Percentiles rank a stretch among this genome's conserved stretches.
phyloP scores from a whole-genome alignment of 2,888 invertebrate genomes.

The Lepidonotus clava region DNA sequence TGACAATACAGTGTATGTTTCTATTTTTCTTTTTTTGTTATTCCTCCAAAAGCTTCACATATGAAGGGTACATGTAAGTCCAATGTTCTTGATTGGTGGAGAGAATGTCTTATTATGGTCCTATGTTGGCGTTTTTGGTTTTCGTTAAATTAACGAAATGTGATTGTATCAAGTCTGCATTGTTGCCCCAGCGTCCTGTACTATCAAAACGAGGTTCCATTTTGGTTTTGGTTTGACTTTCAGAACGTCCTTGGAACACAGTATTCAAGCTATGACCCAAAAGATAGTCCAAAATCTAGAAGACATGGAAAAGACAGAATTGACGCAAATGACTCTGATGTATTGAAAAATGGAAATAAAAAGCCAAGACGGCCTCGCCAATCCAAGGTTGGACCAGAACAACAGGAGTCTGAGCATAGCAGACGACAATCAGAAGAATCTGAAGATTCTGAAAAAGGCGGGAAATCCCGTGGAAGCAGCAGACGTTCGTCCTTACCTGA shows the following conservation, averaged over 20 bases:
- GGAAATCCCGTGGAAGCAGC: background rate
- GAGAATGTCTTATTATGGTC: slow-evolving; percentile 8
- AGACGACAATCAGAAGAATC: slow-evolving; percentile 9
- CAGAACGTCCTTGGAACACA: slow-evolving; percentile 16
- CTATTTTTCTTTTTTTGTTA: background rate
- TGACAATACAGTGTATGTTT: background rate
- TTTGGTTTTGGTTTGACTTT: background rate
- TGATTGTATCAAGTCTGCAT: background rate
- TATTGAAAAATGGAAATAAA: background rate
- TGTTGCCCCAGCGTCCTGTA: no score
- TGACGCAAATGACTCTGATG: background rate
- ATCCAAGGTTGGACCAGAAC: background rate
- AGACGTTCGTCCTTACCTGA: background rate
- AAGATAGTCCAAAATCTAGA: slow-evolving; percentile 1
- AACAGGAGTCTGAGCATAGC: background rate
- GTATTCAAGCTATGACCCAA: background rate
- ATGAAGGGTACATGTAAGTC: slow-evolving; percentile 27
- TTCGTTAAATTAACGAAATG: background rate
- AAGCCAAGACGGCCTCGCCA: background rate
- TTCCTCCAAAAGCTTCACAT: slow-evolving; percentile 8
- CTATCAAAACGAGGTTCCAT: background rate
- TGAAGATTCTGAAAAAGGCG: background rate
- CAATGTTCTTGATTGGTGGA: background rate
- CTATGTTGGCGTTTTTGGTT: slow-evolving; percentile 1
- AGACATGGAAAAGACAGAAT: background rate